Percentiles rank a stretch among this genome's conserved stretches.
These are phyloP conservation scores for Cyprinodon variegatus DNA, from an alignment of 2,113 vertebrate genomes.

Conservation along the genomic window DNA sequence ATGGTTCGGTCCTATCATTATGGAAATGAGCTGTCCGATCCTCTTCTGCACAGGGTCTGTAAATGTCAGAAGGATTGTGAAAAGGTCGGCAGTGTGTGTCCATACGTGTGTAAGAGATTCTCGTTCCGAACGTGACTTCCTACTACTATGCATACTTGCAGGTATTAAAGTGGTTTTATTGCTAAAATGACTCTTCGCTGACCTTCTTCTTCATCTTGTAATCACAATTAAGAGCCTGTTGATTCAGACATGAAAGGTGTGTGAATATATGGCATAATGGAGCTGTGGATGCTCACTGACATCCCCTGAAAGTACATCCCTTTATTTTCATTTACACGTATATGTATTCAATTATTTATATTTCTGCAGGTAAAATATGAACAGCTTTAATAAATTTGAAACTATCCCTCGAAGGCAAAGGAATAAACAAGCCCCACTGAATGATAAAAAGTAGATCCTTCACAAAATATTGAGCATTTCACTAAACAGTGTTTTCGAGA, in stretches of 20 bases:
- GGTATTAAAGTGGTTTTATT: conserved; percentile 17
- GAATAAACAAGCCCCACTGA: conserved; percentile 5
- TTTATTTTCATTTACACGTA: too few species aligned
- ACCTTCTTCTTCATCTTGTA: conserved; percentile 26
- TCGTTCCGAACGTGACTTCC: conserved; percentile 1
- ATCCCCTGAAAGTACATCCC: conserved; percentile 2
- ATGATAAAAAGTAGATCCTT: conserved; percentile 33
- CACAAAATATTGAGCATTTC: conserved; percentile 42
- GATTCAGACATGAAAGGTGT: conserved; percentile 60
- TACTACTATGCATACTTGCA: not conserved
- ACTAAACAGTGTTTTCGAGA: conserved; percentile 45
- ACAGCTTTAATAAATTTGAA: not conserved
- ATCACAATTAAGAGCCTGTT: conserved; percentile 49
- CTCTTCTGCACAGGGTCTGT: conserved; percentile 47
- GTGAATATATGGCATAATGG: conserved; percentile 54
- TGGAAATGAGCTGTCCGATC: conserved; percentile 69
- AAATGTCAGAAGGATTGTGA: conserved; percentile 76
- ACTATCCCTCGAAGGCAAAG: not conserved
- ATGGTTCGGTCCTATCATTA: conserved; percentile 60
- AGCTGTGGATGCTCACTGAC: conserved; percentile 13
- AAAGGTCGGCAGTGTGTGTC: conserved; percentile 68
- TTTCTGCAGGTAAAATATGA: too few species aligned
- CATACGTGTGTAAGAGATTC: conserved; percentile 32
- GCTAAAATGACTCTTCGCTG: conserved; percentile 59
- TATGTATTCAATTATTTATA: too few species aligned